These are phyloP conservation scores for Agonopterix arenella DNA, from an alignment of 2,888 invertebrate species.

Conservation along the genomic window DNA sequence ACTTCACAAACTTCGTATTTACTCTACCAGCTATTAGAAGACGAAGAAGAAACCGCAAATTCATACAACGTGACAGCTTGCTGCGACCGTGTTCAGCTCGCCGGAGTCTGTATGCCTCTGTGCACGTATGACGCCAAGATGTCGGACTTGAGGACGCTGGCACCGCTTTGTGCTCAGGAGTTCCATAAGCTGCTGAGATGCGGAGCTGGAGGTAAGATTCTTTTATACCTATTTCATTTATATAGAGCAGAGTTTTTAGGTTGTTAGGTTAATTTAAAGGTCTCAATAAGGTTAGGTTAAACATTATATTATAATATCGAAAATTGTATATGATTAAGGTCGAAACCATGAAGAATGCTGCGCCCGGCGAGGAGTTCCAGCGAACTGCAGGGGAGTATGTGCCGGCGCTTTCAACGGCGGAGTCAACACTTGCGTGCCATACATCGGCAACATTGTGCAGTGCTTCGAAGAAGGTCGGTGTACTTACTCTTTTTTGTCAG, in stretches of 20 bases:
- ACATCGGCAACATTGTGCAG: slow-evolving; percentile 89
- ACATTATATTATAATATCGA: too few relatives aligned
- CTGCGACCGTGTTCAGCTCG: slow-evolving; percentile 83
- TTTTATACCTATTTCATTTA: too few relatives aligned
- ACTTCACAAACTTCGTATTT: background rate
- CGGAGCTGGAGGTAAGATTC: slow-evolving; percentile 72
- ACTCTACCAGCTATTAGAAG: slow-evolving; percentile 68
- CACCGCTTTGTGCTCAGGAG: slow-evolving; percentile 85
- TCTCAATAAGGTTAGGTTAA: too few relatives aligned
- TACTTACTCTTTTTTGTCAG: too few relatives aligned
- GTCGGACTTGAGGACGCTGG: slow-evolving; percentile 85
- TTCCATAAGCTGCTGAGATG: slow-evolving; percentile 83
- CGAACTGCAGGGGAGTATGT: slow-evolving; percentile 83
- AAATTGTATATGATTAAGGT: slow-evolving; percentile 46
- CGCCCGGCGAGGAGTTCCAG: slow-evolving; percentile 82
- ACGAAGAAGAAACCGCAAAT: slow-evolving; percentile 75
- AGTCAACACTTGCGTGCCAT: slow-evolving; percentile 85
- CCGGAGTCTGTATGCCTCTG: slow-evolving; percentile 83
- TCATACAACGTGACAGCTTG: slow-evolving; percentile 88
- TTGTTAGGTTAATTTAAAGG: too few relatives aligned
- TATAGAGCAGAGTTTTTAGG: too few relatives aligned
- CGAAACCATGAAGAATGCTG: slow-evolving; percentile 87
- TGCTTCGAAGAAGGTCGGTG: slow-evolving; percentile 90
- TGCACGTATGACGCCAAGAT: slow-evolving; percentile 90
- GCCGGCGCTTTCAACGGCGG: slow-evolving; percentile 80